Evolutionary conservation across 2,113 vertebrate genomes (phyloP).

Genomic region (Dromaius novaehollandiae): DNA sequence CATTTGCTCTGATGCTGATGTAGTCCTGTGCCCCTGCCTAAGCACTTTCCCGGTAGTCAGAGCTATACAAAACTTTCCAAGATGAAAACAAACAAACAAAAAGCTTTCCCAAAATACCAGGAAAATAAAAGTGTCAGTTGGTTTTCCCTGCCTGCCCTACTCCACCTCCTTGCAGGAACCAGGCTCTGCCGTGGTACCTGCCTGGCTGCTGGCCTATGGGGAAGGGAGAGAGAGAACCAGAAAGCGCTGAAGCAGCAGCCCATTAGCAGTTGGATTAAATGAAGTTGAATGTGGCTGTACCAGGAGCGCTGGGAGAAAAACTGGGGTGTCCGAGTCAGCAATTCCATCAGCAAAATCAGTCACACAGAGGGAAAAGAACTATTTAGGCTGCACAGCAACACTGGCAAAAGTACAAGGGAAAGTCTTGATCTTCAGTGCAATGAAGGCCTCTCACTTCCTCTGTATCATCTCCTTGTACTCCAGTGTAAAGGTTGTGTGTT

Average conservation of each 20-base stretch:
- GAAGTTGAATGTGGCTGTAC: neutral
- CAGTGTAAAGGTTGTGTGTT: neutral
- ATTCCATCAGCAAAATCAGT: neutral
- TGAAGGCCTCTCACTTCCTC: neutral
- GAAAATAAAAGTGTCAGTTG: neutral
- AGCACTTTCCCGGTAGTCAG: neutral
- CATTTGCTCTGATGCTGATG: rapidly evolving
- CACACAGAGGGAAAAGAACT: neutral
- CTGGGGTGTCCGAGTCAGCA: neutral
- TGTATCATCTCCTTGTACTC: neutral
- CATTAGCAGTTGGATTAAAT: neutral
- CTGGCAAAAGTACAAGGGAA: neutral
- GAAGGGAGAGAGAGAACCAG: neutral
- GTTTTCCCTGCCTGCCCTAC: neutral
- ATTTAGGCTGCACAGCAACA: neutral
- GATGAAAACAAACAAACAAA: neutral
- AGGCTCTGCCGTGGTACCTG: neutral
- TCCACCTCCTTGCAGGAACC: neutral
- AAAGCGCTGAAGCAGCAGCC: neutral
- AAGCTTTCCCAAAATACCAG: neutral
- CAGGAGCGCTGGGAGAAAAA: neutral
- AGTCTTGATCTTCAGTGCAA: neutral
- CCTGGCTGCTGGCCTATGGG: neutral
- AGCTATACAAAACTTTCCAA: neutral
- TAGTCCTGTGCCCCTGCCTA: neutral